Evolutionary conservation across 2,888 invertebrate genomes (phyloP).

Genomic region (Acanthacorydalis orientalis): DNA sequence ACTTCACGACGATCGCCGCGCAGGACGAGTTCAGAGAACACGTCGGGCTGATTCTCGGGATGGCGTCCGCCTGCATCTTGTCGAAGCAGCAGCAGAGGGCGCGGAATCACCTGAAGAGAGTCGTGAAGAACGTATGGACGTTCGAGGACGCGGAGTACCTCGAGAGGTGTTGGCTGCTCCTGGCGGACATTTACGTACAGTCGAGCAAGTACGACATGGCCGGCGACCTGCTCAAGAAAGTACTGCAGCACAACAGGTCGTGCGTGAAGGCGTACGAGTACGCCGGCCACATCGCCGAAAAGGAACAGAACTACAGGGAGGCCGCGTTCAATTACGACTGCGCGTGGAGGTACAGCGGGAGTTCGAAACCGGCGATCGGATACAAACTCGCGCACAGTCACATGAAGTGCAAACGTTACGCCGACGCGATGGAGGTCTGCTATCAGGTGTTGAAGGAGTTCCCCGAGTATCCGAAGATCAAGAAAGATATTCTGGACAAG

Average conservation of each 20-base stretch:
- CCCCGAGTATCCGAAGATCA: constrained; percentile 81
- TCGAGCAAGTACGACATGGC: constrained; percentile 76
- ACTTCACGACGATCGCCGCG: constrained; percentile 50
- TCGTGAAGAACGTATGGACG: constrained; percentile 74
- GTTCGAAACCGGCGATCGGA: constrained; percentile 69
- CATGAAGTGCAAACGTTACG: constrained; percentile 74
- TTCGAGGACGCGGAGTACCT: constrained; percentile 93
- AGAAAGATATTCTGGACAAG: constrained; percentile 87
- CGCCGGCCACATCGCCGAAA: constrained; percentile 72
- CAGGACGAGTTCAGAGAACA: constrained; percentile 60
- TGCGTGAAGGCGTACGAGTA: constrained; percentile 85
- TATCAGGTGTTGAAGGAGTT: constrained; percentile 64
- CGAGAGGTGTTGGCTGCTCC: constrained; percentile 85
- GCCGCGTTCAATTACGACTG: constrained; percentile 68
- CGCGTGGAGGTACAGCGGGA: constrained; percentile 76
- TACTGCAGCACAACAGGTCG: constrained; percentile 69
- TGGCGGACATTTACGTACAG: constrained; percentile 80
- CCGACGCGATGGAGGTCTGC: constrained; percentile 84
- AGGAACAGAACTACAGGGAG: constrained; percentile 76
- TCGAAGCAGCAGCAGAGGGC: constrained; percentile 84
- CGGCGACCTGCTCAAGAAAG: constrained; percentile 58
- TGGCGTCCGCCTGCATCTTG: constrained; percentile 53
- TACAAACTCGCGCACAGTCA: constrained; percentile 86
- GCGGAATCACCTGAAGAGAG: constrained; percentile 79
- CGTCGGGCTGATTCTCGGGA: constrained; percentile 72